Conservation (phyloP, 1,140 invertebrate species). For the Sycobia sp. region DNA sequence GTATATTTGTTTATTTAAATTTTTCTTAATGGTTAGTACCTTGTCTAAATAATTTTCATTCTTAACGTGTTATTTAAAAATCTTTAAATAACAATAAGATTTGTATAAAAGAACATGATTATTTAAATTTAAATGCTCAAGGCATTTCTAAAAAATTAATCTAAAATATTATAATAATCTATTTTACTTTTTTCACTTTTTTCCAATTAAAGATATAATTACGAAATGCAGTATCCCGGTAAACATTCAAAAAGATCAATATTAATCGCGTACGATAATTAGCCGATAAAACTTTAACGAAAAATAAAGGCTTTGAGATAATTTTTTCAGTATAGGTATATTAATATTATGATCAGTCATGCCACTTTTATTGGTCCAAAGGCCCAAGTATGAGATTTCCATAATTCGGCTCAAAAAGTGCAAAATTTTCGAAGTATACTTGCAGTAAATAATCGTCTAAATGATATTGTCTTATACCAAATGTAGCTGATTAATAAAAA, state of each 20-base stretch:
- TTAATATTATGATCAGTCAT: no score
- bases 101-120: background rate
- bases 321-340: no score
- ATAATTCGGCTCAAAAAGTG: no score
- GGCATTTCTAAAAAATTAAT: background rate
- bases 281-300: no score
- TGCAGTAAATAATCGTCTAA: no score
- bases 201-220: background rate
- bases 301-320: no score
- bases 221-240: background rate
- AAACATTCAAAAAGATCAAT: slow-evolving; percentile 10
- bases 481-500: no score
- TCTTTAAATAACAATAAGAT: background rate
- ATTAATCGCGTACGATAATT: slow-evolving; percentile 4
- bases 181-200: background rate
- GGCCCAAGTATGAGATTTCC: no score
- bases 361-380: no score
- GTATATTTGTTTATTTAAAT: background rate
- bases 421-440: no score
- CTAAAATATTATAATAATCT: slow-evolving; percentile 4
- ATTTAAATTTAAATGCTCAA: background rate
- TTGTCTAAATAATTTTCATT: background rate
- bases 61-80: background rate
- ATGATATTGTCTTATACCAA: no score
- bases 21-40: no score